Evolutionary conservation across 2,113 vertebrate species (phyloP).

Genomic region (Equus przewalskii): DNA sequence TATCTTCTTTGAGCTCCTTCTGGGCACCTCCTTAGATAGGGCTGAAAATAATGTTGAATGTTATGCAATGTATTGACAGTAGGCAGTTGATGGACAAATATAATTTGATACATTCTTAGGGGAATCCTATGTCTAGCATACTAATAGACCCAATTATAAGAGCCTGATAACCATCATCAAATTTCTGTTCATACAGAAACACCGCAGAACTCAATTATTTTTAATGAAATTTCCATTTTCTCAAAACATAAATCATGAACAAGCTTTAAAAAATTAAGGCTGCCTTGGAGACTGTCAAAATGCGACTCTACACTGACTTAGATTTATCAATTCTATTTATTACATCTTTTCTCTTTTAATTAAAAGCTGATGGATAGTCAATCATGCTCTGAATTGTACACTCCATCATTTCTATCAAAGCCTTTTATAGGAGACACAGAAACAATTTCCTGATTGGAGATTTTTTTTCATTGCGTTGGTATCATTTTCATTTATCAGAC

Average conservation of each 20-base stretch:
- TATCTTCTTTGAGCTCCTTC: neutral
- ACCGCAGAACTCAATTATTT: slow-evolving; percentile 44
- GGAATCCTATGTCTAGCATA: neutral
- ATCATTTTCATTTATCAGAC: slow-evolving; percentile 51
- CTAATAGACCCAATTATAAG: neutral
- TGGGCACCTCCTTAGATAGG: neutral
- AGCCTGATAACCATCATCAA: neutral
- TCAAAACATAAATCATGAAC: slow-evolving; percentile 58
- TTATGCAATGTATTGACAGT: neutral
- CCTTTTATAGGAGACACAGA: neutral
- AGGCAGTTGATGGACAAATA: neutral
- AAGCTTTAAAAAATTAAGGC: slow-evolving; percentile 32
- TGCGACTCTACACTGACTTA: neutral
- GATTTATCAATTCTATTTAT: slow-evolving; percentile 37
- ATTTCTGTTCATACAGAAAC: slow-evolving; percentile 46
- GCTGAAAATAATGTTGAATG: neutral
- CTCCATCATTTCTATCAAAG: neutral
- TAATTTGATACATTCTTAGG: neutral
- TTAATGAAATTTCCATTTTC: slow-evolving; percentile 58
- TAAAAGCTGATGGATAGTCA: slow-evolving; percentile 34
- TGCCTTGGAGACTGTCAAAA: slow-evolving; percentile 48
- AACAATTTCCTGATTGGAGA: neutral
- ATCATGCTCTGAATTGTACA: neutral
- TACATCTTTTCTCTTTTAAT: slow-evolving; percentile 53
- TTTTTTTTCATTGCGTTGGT: slow-evolving; percentile 12